phyloP scores from a whole-genome alignment of 2,888 invertebrate genomes.

The Brenthis daphne region DNA sequence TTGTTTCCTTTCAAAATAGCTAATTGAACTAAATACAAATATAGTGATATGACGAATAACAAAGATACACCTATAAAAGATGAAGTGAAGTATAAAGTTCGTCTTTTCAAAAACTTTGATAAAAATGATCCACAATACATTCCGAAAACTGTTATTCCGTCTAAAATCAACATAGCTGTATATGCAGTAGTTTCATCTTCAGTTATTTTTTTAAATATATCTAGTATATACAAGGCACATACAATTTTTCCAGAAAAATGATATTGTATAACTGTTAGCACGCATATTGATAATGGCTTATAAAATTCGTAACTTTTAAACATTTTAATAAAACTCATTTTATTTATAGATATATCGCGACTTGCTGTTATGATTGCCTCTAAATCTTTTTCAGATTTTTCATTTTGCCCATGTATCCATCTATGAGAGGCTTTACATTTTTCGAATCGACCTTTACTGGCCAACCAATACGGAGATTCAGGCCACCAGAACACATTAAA shows the following conservation, averaged over 20 bases:
- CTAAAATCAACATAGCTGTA: slow-evolving; percentile 60
- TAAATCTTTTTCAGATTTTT: slow-evolving; percentile 46
- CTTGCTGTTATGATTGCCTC: slow-evolving; percentile 43
- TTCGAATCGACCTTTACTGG: slow-evolving; percentile 53
- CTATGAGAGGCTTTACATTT: slow-evolving; percentile 52
- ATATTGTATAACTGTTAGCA: slow-evolving; percentile 51
- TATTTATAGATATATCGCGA: not conserved
- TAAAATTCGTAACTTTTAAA: slow-evolving; percentile 46
- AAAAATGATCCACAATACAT: slow-evolving; percentile 46
- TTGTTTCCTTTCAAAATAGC: slow-evolving; percentile 50
- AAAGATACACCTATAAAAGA: slow-evolving; percentile 53
- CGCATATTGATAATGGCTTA: slow-evolving; percentile 51
- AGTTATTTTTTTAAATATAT: slow-evolving; percentile 56
- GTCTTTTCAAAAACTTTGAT: slow-evolving; percentile 40
- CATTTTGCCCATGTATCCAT: slow-evolving; percentile 51
- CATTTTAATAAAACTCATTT: not conserved
- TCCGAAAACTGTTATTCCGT: slow-evolving; percentile 57
- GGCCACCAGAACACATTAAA: slow-evolving; percentile 30
- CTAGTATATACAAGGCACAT: slow-evolving; percentile 56
- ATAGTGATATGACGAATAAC: slow-evolving; percentile 55
- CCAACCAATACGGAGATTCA: slow-evolving; percentile 55
- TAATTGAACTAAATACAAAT: slow-evolving; percentile 53
- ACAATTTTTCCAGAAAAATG: slow-evolving; percentile 58
- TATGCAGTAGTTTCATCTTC: slow-evolving; percentile 54
- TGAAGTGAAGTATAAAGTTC: slow-evolving; percentile 53